Evolutionary conservation across 2,888 invertebrate species (phyloP), one percentile per base, ranked within the genome.

Genomic region (Caenorhabditis virilis): DNA sequence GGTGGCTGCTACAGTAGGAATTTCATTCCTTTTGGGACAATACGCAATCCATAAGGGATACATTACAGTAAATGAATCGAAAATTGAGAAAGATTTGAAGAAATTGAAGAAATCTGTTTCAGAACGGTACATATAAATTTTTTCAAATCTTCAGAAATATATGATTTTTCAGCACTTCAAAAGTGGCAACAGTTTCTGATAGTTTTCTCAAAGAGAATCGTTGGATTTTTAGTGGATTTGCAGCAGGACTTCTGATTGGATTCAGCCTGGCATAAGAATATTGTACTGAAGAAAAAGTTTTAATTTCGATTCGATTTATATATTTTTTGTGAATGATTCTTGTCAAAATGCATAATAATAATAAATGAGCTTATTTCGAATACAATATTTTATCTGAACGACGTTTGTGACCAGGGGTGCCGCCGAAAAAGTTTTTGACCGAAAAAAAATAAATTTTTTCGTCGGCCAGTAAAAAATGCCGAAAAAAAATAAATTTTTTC

Each of bases 201-300:
- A 49, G 53, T 7, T 63, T 63, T 36, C n/a, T 64, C 26, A 26
- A 45, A 11, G 55, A 59, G 2, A 54, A 64, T 45, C 46, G 59
- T 20, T 64, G 64, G 64, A 59, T 59, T 52, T 47, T 64, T 16
- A 54, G 64, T 1, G 64, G 64, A 27, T 64, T 59, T 26, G 64
- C 55, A 5, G 64, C 64, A 27, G 64, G 64, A 15, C 39, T 64
- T 51, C 39, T 64, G 0, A 64, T 64, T n/a, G 64, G 64, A 38
- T 64, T 59, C 47, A 59, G 64, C 25, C 20, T 64, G 6, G 64
- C 59, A 3, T 64, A 51, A 59, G 9, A 58, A 52, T 58, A 47
- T 51, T 33, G 23, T 46, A 30, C 38, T 49, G 35, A 36, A 27
- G 16, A 20, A 18, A 30, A 30, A 6, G 30, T 13, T 30, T 30